A percentile compares a stretch with the other conserved stretches of the same genome.
Conservation (phyloP, 2,888 invertebrate species). For the Oxycera nigricornis region DNA sequence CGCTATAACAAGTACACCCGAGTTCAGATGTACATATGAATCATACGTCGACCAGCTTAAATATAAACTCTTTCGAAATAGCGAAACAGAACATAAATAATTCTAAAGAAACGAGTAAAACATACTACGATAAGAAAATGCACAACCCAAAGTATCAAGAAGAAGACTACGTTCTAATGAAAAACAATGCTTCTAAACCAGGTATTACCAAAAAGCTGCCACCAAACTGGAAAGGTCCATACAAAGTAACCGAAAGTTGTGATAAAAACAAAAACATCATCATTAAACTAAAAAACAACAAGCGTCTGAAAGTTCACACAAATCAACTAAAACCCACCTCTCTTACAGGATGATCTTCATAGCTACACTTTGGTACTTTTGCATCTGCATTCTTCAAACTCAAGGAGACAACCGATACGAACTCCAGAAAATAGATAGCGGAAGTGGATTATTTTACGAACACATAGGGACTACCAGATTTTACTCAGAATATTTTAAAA, state of each 20-base stretch:
- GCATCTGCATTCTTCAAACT: neutral
- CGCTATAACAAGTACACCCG: neutral
- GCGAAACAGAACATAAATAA: no score
- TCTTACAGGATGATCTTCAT: neutral
- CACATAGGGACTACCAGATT: neutral
- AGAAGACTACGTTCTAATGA: no score
- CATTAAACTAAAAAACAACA: no score
- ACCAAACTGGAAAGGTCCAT: neutral
- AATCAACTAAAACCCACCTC: neutral
- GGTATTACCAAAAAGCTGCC: neutral
- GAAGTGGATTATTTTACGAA: conserved; percentile 15
- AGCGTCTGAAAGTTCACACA: no score
- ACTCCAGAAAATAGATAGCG: conserved; percentile 1
- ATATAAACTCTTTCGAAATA: no score
- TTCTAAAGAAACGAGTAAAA: no score
- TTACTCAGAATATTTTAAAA: neutral
- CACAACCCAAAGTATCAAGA: neutral
- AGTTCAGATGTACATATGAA: neutral
- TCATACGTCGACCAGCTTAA: no score
- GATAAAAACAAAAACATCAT: no score
- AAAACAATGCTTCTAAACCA: no score
- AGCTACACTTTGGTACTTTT: neutral
- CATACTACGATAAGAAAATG: neutral
- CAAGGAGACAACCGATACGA: neutral
- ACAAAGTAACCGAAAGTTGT: neutral